These are phyloP conservation scores for Oncorhynchus gorbuscha DNA, from an alignment of 2,113 vertebrate genomes.

Conservation along the genomic window DNA sequence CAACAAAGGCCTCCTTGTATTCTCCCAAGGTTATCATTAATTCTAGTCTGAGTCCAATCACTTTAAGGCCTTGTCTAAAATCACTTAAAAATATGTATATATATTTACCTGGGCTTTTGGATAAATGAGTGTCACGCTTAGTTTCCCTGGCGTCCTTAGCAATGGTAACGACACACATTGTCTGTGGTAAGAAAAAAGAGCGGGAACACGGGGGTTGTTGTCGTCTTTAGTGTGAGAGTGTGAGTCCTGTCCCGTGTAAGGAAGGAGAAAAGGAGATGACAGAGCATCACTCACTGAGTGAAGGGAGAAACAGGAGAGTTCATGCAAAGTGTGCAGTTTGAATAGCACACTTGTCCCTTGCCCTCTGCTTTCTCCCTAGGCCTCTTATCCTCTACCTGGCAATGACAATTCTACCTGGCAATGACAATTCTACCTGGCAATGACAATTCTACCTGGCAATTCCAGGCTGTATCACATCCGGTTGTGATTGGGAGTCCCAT, in stretches of 20 bases:
- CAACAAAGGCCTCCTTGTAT: not conserved
- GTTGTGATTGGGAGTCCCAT: too few species aligned
- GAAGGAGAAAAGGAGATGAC: not conserved
- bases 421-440: too few species aligned
- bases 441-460: not conserved
- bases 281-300: not conserved
- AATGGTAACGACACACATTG: constrained; percentile 75
- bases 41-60: constrained; percentile 64
- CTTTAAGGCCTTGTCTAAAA: constrained; percentile 73
- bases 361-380: not conserved
- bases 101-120: constrained; percentile 79
- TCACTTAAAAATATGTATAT: not conserved
- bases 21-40: not conserved
- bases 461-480: too few species aligned
- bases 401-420: constrained; percentile 1
- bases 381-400: too few species aligned
- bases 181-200: constrained; percentile 75
- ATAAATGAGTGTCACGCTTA: constrained; percentile 50
- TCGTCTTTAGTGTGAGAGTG: not conserved
- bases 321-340: constrained; percentile 2
- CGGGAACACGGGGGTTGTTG: constrained; percentile 37
- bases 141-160: constrained; percentile 76
- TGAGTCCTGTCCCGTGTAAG: not conserved
- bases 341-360: not conserved
- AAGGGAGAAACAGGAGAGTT: not conserved